Base-by-base conservation (phyloP, 23 tunicate species). In the Ascidia mentula region DNA sequence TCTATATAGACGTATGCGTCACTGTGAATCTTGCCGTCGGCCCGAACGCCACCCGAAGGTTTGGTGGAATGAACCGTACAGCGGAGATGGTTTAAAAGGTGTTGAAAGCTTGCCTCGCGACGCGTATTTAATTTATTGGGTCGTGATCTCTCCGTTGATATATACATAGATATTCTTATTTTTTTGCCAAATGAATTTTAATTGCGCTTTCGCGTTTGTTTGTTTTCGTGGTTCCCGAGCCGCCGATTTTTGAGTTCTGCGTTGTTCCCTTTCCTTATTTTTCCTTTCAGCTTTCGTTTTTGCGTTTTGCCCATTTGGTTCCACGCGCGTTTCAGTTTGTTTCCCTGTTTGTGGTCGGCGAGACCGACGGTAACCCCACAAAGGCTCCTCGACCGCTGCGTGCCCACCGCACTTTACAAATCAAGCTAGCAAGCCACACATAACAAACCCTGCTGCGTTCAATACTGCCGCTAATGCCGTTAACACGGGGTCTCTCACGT, bases 391-490 rank as follows among this genome's bases (percentile, higher is more conserved):
- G 22, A 6, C 65, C 65, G 65, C 13, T 28, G 22, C 13, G 7
- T 3, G 65, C 13, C 24, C 65, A 26, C 24, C n/a, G n/a, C 13
- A 3, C 65, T 20, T 20, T 5, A 53, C 65, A 28, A 53, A 53
- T 26, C 65, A 53, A 53, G 65, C 65, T 53, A 53, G n/a, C n/a
- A n/a, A n/a, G n/a, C n/a, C n/a, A n/a, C n/a, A n/a, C n/a, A 53
- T 5, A 53, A 9, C 65, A 53, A 3, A 53, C 65, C 1, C 24
- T 53, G 65, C 65, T 53, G 65, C 65, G 13, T 28, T 9, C 65
- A 53, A 53, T 53, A 53, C 65, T 53, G 65, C 65, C 65, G 65
- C 65, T 53, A 53, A 26, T n/a, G n/a, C n/a, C n/a, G n/a, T n/a
- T n/a, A n/a, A n/a, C n/a, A n/a, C n/a, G n/a, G n/a, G n/a, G n/a